Base-by-base conservation (phyloP, 1,140 invertebrate genomes). In the Stenopsyche tienmushanensis region DNA sequence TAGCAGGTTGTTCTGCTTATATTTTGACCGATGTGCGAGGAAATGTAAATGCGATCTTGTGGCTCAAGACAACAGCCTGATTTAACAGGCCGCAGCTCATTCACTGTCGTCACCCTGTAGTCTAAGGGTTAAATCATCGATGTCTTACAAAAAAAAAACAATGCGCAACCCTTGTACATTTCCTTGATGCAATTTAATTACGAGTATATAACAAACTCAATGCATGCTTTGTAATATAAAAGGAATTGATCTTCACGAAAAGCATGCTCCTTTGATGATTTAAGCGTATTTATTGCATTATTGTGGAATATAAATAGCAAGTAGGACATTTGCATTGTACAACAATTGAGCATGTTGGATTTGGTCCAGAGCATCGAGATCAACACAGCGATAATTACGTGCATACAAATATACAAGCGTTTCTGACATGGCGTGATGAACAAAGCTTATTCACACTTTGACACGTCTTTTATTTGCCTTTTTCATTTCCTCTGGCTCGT, bases 1-100 rank as follows among this genome's bases (percentile, higher is more conserved):
- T 60, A 24, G 57, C 57, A 15, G 23, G 20, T 25, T 60, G 55
- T 47, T 60, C 57, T 60, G 57, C 57, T 60, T 60, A 60, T 60
- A 60, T 60, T 60, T 60, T 60, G 57, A 60, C 57, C 57, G 57
- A 60, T 60, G 57, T 60, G 57, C 41, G 57, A 60, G 42, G 57
- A 60, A 60, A 60, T 60, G 57, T 47, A 60, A 60, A 60, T 60
- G 57, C 57, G 57, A 29, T 47, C 17, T 23, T 29, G 23, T 3
- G 29, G 15, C 39, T 21, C 34, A 20, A 58, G 57, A 60, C 57
- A 44, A 39, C 15, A 23, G 41, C 57, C 57, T 60, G 57, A 60
- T 60, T 60, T 60, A 60, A 20, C 41, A 18, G 18, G 41, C 7
- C 42, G 9, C 20, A 2, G 13, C 13, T 47, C 18, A 13, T 47